Evolutionary conservation across 2,113 vertebrate species (phyloP), one percentile per base, ranked within the genome.

Genomic region (Gymnogyps californianus): DNA sequence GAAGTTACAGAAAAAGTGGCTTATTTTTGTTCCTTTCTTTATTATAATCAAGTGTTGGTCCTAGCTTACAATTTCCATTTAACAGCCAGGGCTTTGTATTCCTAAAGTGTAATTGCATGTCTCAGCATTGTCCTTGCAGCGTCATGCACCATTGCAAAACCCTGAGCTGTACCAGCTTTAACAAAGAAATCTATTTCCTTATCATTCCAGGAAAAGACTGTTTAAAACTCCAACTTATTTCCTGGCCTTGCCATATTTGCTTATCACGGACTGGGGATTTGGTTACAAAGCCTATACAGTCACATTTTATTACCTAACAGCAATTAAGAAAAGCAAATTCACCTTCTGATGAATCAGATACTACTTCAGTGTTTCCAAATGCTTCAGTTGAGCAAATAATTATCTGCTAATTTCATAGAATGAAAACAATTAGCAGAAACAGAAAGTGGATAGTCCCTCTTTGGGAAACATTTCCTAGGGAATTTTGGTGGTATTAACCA

Each of bases 181-280:
- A 70, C 70, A 92, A 59, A 76, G 81, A 94, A 93, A 91, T 69
- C 40, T 28, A 49, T 80, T 83, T 85, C 81, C 75, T 95, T 96
- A 82, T 92, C 12, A 15, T 71, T 80, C 66, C 74, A 83, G 87
- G 83, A 94, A 93, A 93, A 91, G 38, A 77, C 32, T 40, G 10
- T 47, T 25, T 83, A 83, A 89, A 92, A 31, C 51, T 58, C 28
- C 49, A 92, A 9, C 22, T 87, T 87, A n/a, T 83, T 89, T 62
- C 57, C 70, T n/a, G 57, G 49, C 57, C 26, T 89, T 72, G 38
- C 40, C 25, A 6, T 42, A 69, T 91, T 82, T 95, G 46, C 78
- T 82, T 95, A 79, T 76, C 15, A 9, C 20, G 36, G 28, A 57
- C 13, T 21, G 13, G 29, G 26, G 16, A 49, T 58, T 96, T 92